phyloP scores from a whole-genome alignment of 2,797 vertebrate species.

The Hydrophis major region DNA sequence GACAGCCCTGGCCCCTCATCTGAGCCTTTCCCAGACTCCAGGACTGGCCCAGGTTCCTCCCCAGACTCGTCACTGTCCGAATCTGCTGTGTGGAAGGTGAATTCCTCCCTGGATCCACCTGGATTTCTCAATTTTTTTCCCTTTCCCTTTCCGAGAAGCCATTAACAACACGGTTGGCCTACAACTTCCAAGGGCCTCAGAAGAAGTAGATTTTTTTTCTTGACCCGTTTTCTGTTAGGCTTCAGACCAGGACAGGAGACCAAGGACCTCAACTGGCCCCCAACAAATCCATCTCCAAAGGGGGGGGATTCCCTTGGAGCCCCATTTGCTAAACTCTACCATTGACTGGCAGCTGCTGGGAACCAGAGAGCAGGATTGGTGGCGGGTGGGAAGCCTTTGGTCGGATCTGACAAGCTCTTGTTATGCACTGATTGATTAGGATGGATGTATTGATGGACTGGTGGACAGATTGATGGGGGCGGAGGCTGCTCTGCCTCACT shows the following conservation, averaged over 20 bases:
- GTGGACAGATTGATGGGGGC: neutral
- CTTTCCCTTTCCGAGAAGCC: neutral
- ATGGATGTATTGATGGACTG: neutral
- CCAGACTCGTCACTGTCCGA: too few species aligned
- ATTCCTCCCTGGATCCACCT: slow-evolving; percentile 29
- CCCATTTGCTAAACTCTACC: neutral
- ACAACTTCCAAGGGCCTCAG: slow-evolving; percentile 15
- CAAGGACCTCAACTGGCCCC: neutral
- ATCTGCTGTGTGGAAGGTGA: slow-evolving; percentile 49
- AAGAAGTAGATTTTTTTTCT: slow-evolving; percentile 21
- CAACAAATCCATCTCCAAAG: neutral
- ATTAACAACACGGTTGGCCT: neutral
- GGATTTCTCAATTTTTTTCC: neutral
- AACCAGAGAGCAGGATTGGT: rapidly evolving
- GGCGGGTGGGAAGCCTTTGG: neutral
- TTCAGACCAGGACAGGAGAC: neutral
- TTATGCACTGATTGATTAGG: neutral
- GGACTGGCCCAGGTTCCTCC: too few species aligned
- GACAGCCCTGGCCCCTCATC: too few species aligned
- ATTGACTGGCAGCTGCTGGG: neutral
- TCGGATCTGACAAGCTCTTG: neutral
- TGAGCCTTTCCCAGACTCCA: too few species aligned
- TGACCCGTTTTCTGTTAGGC: neutral
- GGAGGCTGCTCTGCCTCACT: neutral
- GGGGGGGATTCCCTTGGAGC: neutral